Evolutionary conservation across 1,140 invertebrate species (phyloP), one percentile per base, ranked within the genome.

Genomic region (Habropoda laboriosa): DNA sequence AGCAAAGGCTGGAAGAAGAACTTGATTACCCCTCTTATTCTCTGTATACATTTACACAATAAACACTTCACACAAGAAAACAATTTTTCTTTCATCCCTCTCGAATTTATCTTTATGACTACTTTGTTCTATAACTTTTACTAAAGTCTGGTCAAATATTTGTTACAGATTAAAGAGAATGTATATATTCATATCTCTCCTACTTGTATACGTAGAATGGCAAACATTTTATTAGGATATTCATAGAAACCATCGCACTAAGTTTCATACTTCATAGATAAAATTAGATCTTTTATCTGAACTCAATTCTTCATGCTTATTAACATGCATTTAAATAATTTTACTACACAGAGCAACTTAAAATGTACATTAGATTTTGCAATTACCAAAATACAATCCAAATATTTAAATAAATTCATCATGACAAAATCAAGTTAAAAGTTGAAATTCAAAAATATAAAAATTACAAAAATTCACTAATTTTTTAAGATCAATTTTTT

Each of bases 391-490:
- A 3, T 13, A 30, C 1, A 18, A 45, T 18, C 2, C 0, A 45
- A 24, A 18, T 18, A 18, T 45, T n/a, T 45, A 8, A 64, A 18
- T 18, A 24, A 45, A 42, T 42, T 24, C 27, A 12, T 21, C 8
- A 3, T 38, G 58, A 64, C 60, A 74, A 2, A 73, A 82, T 66
- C 57, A 71, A 82, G n/a, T n/a, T 49, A 64, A 71, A 18, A 68
- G 27, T 35, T 10, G 71, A 71, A 47, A 58, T 49, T 21, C 45
- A 27, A 57, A 58, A 66, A 42, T 32, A 40, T 4, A 32, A 21
- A 55, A 61, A 27, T 32, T 5, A 21, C 13, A 4, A 32, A 21
- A 55, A 61, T 38, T 32, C 10, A 21, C 13, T 13, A n/a, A 57
- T 49, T 18, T 1, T 10, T 35, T 38, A 10, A 2, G 7, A 32